These are phyloP conservation scores for Porphyrio hochstetteri DNA, from an alignment of 2,113 vertebrate species.

Conservation along the genomic window DNA sequence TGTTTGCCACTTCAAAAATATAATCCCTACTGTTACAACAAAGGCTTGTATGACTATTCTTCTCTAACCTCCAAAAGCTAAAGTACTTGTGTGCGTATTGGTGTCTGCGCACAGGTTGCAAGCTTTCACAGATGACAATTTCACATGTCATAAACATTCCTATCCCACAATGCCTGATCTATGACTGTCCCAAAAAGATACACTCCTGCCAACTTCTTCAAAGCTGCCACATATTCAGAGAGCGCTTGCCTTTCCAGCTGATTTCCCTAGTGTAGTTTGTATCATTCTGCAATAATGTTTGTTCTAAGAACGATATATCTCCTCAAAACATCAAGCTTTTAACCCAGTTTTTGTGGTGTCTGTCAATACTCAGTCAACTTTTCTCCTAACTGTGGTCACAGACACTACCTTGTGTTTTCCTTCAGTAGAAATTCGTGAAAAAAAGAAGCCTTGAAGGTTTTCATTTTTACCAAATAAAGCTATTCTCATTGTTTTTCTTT, in stretches of 20 bases:
- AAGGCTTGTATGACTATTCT: not conserved
- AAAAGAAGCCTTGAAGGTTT: conserved; percentile 9
- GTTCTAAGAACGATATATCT: conserved; percentile 43
- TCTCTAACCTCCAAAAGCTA: not conserved
- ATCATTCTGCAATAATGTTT: conserved; percentile 54
- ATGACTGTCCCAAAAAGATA: conserved; percentile 26
- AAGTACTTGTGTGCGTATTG: not conserved
- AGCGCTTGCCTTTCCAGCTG: not conserved
- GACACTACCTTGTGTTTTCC: not conserved
- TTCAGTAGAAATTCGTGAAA: conserved; percentile 4
- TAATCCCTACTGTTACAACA: not conserved
- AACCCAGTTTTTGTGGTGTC: conserved; percentile 41
- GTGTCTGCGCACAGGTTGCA: not conserved
- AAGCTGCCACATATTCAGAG: conserved; percentile 44
- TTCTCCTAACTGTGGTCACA: not conserved
- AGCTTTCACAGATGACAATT: not conserved
- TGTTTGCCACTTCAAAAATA: conserved; percentile 12
- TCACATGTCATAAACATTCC: not conserved
- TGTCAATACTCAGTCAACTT: conserved; percentile 33
- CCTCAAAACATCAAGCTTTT: conserved; percentile 39
- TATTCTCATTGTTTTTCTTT: conserved; percentile 1
- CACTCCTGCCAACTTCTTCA: conserved; percentile 55
- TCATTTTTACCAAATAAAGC: conserved; percentile 27
- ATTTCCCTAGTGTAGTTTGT: conserved; percentile 57
- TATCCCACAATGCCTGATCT: conserved; percentile 34